These are phyloP conservation scores for Aphrocallistes beatrix DNA, from an alignment of 37 sponge, comb jelly and placozoan species.

Conservation along the genomic window DNA sequence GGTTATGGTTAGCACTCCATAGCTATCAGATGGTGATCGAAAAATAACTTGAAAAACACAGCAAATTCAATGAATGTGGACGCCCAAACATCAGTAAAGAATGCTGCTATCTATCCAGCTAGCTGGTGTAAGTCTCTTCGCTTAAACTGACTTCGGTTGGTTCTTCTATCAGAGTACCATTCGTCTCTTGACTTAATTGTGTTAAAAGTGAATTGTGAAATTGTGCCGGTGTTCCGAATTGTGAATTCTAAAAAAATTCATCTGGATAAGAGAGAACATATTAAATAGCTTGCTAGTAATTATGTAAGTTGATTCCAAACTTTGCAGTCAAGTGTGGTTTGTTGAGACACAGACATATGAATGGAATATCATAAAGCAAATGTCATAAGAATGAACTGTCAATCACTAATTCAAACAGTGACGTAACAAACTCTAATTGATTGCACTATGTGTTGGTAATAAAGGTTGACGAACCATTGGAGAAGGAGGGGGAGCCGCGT, in stretches of 20 bases:
- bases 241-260: neutral
- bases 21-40: constrained; percentile 15
- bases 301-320: too few relatives aligned
- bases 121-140: neutral
- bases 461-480: too few relatives aligned
- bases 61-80: neutral
- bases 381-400: too few relatives aligned
- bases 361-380: too few relatives aligned
- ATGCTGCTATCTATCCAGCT: neutral
- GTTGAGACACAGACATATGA: too few relatives aligned
- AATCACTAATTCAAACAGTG: too few relatives aligned
- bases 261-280: too few relatives aligned
- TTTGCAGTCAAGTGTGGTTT: too few relatives aligned
- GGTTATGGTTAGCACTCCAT: neutral
- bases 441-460: too few relatives aligned
- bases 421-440: too few relatives aligned
- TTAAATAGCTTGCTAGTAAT: too few relatives aligned
- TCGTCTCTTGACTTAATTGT: constrained; percentile 5
- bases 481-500: neutral
- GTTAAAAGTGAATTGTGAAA: constrained; percentile 16
- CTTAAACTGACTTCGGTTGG: neutral
- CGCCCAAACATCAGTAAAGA: neutral
- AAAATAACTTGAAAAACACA: constrained; percentile 11
- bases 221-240: neutral
- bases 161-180: neutral